Base-by-base conservation (phyloP, 2,797 vertebrate species). In the Parambassis ranga region DNA sequence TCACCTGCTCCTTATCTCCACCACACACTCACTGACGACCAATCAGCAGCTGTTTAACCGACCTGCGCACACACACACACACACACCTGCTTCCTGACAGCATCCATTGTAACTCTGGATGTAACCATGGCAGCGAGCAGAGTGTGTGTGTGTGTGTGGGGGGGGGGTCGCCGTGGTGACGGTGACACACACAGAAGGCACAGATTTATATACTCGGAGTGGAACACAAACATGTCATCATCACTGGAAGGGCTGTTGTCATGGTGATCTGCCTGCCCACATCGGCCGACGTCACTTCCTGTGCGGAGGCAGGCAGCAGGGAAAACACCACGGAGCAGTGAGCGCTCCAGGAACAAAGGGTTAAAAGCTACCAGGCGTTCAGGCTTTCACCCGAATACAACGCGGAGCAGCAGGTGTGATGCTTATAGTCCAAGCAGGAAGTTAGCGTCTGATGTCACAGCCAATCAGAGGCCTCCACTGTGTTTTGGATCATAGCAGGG, bases 251-350 rank as follows among this genome's bases (percentile, higher is more conserved):
- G 51, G 16, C 63, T 1, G 74, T 84, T 66, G 70, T 39, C 76
- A 53, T 63, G 74, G 80, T 65, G 53, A 87, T 86, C 49, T 4
- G 48, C 58, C 81, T 68, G 61, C 86, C 83, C 80, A 81, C 86
- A 71, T 53, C 33, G 15, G 24, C 19, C 49, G 65, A 75, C 16
- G 23, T 77, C 78, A 86, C 77, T 80, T 86, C 83, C 81, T 76
- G 79, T 65, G 77, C 18, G 62, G 72, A 82, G 81, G 81, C 64
- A 44, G 71, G 61, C 22, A 6, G 79, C 39, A 41, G 69, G 79
- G 81, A 71, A 82, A 76, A 74, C 71, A 82, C 76, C 78, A 28
- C 19, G 30, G 48, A 18, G 30, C 3, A 22, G 10, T 46, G 50
- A 19, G 11, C 56, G 60, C 42, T 47, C n/a, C n/a, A n/a, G n/a